Conservation (phyloP, 1,140 invertebrate genomes). For the Lordiphosa collinella region DNA sequence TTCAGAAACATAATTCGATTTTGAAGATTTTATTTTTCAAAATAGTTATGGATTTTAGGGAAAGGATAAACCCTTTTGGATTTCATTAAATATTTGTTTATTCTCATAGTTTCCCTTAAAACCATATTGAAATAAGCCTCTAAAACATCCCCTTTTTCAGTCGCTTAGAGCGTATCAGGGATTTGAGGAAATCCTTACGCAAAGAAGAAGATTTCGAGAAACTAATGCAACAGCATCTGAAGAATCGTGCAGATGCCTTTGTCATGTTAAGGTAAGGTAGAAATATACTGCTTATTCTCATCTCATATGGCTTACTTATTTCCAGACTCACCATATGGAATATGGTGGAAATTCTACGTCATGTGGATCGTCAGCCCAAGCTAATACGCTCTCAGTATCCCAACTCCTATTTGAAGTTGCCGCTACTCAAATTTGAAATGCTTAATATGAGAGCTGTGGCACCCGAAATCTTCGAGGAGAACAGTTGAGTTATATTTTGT, state of each 20-base stretch:
- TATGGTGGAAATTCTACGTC: slow-evolving; percentile 57
- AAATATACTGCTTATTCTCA: too few relatives aligned
- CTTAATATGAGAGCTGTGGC: slow-evolving; percentile 65
- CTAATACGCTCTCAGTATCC: slow-evolving; percentile 56
- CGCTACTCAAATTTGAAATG: slow-evolving; percentile 72
- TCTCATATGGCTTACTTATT: not conserved
- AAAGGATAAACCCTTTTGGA: too few relatives aligned
- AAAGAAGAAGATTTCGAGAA: slow-evolving; percentile 26
- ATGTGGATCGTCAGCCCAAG: slow-evolving; percentile 62
- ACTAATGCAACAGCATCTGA: slow-evolving; percentile 42
- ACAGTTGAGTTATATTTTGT: slow-evolving; percentile 44
- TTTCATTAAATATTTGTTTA: too few relatives aligned
- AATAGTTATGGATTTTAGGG: too few relatives aligned
- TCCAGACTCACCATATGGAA: slow-evolving; percentile 62
- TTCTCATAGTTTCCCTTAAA: too few relatives aligned
- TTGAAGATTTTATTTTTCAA: too few relatives aligned
- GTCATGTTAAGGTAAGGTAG: slow-evolving; percentile 47
- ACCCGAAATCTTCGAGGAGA: slow-evolving; percentile 64
- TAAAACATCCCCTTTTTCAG: slow-evolving; percentile 8
- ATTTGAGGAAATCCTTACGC: slow-evolving; percentile 41
- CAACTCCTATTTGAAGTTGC: slow-evolving; percentile 62
- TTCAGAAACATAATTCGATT: too few relatives aligned
- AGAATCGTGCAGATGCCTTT: slow-evolving; percentile 61
- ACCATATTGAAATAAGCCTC: too few relatives aligned
- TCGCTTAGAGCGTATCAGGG: slow-evolving; percentile 52